phyloP scores from a whole-genome alignment of 2,888 invertebrate genomes.

The Ectobius pallidus region DNA sequence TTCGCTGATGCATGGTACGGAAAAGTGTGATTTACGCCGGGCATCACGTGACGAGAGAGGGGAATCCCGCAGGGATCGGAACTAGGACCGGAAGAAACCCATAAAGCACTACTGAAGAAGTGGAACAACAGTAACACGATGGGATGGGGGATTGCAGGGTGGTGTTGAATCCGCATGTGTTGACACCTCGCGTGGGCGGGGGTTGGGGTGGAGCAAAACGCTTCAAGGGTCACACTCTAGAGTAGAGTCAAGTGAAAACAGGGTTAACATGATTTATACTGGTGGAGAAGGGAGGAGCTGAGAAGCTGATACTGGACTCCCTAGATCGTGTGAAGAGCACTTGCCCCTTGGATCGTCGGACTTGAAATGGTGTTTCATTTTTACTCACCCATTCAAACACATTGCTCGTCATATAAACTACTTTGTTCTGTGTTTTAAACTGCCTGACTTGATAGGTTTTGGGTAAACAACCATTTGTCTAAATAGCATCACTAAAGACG shows the following conservation, averaged over 20 bases:
- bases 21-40: not conserved
- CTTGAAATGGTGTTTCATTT: not conserved
- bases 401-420: too few relatives aligned
- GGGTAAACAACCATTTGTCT: too few relatives aligned
- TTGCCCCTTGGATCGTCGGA: not conserved
- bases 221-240: not conserved
- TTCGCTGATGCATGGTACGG: too few relatives aligned
- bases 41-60: not conserved
- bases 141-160: not conserved
- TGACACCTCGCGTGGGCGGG: not conserved
- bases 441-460: too few relatives aligned
- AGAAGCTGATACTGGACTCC: not conserved
- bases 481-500: too few relatives aligned
- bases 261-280: slow-evolving; percentile 9
- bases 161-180: too few relatives aligned
- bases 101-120: not conserved
- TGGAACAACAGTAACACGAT: slow-evolving; percentile 1
- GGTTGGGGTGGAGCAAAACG: not conserved
- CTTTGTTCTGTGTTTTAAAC: too few relatives aligned
- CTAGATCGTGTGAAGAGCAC: not conserved
- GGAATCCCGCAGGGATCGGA: not conserved
- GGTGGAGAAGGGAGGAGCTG: not conserved
- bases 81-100: not conserved
- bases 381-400: too few relatives aligned
- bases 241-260: not conserved